A percentile compares a stretch with the other conserved stretches of the same genome.
Conservation (phyloP, 2,888 invertebrate species). For the Dorcus hopei region DNA sequence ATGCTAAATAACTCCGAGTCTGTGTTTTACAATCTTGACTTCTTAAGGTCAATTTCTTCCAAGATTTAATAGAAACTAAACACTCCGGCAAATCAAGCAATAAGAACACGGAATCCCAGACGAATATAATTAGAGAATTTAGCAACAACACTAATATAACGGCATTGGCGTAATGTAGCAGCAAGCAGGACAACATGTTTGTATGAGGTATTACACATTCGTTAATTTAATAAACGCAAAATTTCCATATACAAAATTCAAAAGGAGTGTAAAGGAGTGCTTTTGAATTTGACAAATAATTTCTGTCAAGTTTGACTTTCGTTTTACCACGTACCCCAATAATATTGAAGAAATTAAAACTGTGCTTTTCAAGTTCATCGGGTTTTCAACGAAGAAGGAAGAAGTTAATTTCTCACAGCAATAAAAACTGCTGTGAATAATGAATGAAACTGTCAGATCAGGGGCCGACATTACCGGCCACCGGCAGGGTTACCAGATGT, state of each 20-base stretch:
- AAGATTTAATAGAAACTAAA: background rate
- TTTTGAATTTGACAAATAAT: background rate
- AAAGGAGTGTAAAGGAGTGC: background rate
- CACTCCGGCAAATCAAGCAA: background rate
- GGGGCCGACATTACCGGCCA: too few relatives aligned
- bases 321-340: slow-evolving; percentile 8
- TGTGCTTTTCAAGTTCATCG: slow-evolving; percentile 15
- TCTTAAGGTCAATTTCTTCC: too few relatives aligned
- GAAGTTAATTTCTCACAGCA: too few relatives aligned
- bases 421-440: too few relatives aligned
- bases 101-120: background rate
- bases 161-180: too few relatives aligned
- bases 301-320: background rate
- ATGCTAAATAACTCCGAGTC: background rate
- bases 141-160: background rate
- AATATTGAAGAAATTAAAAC: slow-evolving; percentile 11
- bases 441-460: too few relatives aligned
- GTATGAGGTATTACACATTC: background rate
- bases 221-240: background rate
- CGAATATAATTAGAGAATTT: background rate
- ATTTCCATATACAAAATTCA: background rate
- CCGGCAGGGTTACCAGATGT: too few relatives aligned
- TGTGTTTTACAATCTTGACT: too few relatives aligned
- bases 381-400: too few relatives aligned
- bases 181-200: background rate